Conservation (phyloP, 2,797 vertebrate species). For the Ptychobarbus kaznakovi region DNA sequence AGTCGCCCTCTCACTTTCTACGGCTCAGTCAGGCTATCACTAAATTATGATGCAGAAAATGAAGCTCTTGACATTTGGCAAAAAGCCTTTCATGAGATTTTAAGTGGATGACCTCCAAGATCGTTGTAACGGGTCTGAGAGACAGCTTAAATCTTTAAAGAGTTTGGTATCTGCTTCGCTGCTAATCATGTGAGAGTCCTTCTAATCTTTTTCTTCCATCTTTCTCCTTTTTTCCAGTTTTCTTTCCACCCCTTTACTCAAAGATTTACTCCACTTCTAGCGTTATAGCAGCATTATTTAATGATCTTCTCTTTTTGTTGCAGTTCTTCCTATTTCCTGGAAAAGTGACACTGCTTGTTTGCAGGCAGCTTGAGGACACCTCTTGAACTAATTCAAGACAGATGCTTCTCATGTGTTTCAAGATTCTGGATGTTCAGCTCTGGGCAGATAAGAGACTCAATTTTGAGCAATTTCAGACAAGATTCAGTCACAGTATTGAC, state of each 20-base stretch:
- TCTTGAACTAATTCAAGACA: slow-evolving; percentile 1
- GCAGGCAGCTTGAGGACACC: background rate
- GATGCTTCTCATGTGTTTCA: background rate
- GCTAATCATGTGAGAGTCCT: slow-evolving; percentile 24
- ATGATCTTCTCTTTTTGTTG: background rate
- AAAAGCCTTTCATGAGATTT: slow-evolving; percentile 41
- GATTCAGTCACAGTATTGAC: no score
- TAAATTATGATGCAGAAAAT: slow-evolving; percentile 56
- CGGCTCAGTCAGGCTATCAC: slow-evolving; percentile 39
- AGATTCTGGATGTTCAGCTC: background rate
- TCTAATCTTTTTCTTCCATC: slow-evolving; percentile 7
- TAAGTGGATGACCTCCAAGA: slow-evolving; percentile 25
- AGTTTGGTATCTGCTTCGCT: background rate
- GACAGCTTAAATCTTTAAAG: slow-evolving; percentile 7
- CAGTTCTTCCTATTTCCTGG: background rate
- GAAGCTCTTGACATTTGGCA: slow-evolving; percentile 40
- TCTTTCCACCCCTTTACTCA: background rate
- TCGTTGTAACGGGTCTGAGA: slow-evolving; percentile 13
- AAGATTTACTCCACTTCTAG: background rate
- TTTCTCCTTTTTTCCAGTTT: background rate
- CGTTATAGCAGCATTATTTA: slow-evolving; percentile 18
- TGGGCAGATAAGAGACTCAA: background rate
- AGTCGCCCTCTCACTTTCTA: slow-evolving; percentile 42
- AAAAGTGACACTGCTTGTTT: background rate
- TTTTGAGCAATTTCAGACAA: no score